phyloP scores from a whole-genome alignment of 2,113 vertebrate species.

The Antennarius striatus region DNA sequence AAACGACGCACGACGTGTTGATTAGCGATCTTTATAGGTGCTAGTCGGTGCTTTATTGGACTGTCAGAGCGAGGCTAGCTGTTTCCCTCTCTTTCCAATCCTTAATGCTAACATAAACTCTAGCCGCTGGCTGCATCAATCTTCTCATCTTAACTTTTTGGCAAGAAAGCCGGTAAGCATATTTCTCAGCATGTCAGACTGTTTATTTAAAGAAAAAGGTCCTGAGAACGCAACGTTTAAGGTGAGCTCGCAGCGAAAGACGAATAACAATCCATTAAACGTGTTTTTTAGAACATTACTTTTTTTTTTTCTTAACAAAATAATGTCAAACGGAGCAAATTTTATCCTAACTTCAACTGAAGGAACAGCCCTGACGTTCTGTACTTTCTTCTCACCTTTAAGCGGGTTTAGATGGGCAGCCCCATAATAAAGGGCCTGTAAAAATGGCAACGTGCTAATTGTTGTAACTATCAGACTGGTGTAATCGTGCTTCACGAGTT shows the following conservation, averaged over 20 bases:
- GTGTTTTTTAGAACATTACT: neutral
- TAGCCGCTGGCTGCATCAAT: too few relatives aligned
- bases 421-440: conserved; percentile 30
- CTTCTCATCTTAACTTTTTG: too few relatives aligned
- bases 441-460: conserved; percentile 73
- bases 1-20: too few relatives aligned
- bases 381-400: conserved; percentile 27
- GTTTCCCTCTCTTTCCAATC: too few relatives aligned
- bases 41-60: too few relatives aligned
- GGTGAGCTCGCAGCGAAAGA: neutral
- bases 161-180: too few relatives aligned
- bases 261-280: neutral
- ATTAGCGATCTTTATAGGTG: too few relatives aligned
- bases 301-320: neutral
- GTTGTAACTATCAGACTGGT: conserved; percentile 80
- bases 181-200: too few relatives aligned
- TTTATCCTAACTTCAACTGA: neutral
- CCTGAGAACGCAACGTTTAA: too few relatives aligned
- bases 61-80: too few relatives aligned
- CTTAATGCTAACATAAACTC: too few relatives aligned
- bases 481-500: conserved; percentile 80
- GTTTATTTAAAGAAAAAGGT: too few relatives aligned
- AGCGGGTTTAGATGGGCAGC: neutral
- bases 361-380: neutral
- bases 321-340: neutral